Percentiles rank a stretch among this genome's conserved stretches.
Conservation (phyloP, 2,888 invertebrate genomes). For the Mechanitis mazaeus region DNA sequence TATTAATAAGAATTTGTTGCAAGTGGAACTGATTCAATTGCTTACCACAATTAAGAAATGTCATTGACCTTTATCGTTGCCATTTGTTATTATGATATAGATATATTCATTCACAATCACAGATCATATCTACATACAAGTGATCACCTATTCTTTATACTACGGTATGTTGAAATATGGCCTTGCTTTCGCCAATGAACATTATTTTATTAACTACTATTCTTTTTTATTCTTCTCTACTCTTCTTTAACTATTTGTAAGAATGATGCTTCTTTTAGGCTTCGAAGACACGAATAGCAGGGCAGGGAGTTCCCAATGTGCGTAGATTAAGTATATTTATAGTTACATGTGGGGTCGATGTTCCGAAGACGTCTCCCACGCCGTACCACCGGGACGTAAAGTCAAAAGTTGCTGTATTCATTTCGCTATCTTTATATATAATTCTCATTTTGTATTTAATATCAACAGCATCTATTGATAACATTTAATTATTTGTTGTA, state of each 20-base stretch:
- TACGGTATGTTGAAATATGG: no score
- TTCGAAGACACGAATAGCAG: conserved; percentile 33
- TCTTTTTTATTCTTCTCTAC: no score
- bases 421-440: conserved; percentile 19
- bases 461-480: not conserved
- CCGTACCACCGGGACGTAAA: conserved; percentile 41
- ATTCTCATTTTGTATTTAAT: not conserved
- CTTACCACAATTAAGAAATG: conserved; percentile 62
- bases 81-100: conserved; percentile 41
- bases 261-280: conserved; percentile 16
- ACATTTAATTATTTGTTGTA: not conserved
- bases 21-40: conserved; percentile 76
- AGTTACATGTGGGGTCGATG: conserved; percentile 70
- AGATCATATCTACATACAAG: no score
- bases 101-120: conserved; percentile 9
- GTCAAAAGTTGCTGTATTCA: conserved; percentile 43
- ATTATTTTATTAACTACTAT: no score
- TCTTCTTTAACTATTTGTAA: not conserved
- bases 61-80: conserved; percentile 69
- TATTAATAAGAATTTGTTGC: conserved; percentile 72
- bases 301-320: conserved; percentile 42
- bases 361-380: conserved; percentile 65
- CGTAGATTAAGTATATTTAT: conserved; percentile 69
- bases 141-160: no score
- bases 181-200: no score